Evolutionary conservation across 2,113 vertebrate species (phyloP).

Genomic region (Brachirus orientalis): DNA sequence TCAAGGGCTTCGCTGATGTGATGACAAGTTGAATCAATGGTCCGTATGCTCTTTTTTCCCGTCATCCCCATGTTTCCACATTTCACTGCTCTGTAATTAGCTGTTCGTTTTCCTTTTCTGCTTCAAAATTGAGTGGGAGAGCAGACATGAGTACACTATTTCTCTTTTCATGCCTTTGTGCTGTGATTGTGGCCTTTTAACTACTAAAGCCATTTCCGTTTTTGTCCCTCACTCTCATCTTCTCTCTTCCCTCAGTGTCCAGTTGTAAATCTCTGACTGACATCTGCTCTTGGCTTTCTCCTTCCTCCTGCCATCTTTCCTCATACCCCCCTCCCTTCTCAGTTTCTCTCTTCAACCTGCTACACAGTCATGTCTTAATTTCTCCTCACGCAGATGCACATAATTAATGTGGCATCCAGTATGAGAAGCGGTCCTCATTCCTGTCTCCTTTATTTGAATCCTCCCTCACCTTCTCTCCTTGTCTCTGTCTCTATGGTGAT

Average conservation of each 20-base stretch:
- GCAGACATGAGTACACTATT: neutral
- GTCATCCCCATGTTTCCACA: neutral
- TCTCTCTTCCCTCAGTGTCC: conserved; percentile 17
- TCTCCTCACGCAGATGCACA: conserved; percentile 55
- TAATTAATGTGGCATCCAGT: conserved; percentile 64
- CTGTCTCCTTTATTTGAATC: conserved; percentile 39
- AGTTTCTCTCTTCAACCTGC: conserved; percentile 24
- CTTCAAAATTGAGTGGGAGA: conserved; percentile 28
- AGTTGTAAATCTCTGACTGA: conserved; percentile 37
- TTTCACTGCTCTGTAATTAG: conserved; percentile 43
- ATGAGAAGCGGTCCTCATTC: conserved; percentile 42
- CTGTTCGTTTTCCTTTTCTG: conserved; percentile 1
- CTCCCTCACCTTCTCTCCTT: neutral
- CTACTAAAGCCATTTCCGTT: conserved; percentile 14
- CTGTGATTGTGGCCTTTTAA: conserved; percentile 2
- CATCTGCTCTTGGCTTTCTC: conserved; percentile 26
- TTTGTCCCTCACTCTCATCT: neutral
- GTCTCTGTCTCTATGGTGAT: conserved; percentile 16
- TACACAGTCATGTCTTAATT: conserved; percentile 58
- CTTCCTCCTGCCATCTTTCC: conserved; percentile 8
- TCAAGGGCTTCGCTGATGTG: conserved; percentile 36
- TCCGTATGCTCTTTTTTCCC: neutral
- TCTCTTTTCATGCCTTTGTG: neutral
- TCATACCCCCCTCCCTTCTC: neutral
- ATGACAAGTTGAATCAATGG: conserved; percentile 44